Evolutionary conservation across 35 echinoderm and acorn worm species (phyloP).

Genomic region (Lytechinus pictus): DNA sequence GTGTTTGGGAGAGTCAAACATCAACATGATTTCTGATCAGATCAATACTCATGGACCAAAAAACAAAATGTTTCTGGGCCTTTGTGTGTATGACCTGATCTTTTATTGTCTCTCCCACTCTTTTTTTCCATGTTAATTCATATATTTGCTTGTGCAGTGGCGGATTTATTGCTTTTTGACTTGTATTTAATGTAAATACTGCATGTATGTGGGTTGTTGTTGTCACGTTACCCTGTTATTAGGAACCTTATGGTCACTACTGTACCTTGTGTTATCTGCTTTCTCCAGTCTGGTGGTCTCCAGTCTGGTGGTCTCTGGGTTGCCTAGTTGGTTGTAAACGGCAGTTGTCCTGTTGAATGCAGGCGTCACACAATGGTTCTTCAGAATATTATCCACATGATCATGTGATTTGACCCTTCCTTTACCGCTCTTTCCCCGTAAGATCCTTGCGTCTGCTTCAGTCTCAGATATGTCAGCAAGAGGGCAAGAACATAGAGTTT

Average conservation of each 20-base stretch:
- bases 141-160: slow-evolving; percentile 54
- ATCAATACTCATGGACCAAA: background rate
- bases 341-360: slow-evolving; percentile 31
- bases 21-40: slow-evolving; percentile 25
- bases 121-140: slow-evolving; percentile 36
- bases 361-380: slow-evolving; percentile 39
- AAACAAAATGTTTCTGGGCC: background rate
- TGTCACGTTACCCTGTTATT: slow-evolving; percentile 59
- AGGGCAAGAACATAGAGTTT: slow-evolving; percentile 55
- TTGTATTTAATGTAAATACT: slow-evolving; percentile 60
- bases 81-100: background rate
- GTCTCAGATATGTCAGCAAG: slow-evolving; percentile 54
- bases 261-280: slow-evolving; percentile 53
- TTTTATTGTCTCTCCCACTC: background rate
- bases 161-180: slow-evolving; percentile 52
- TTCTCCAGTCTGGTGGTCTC: slow-evolving; percentile 29
- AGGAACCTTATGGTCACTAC: slow-evolving; percentile 41
- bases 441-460: slow-evolving; percentile 41
- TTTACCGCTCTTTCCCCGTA: slow-evolving; percentile 31
- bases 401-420: slow-evolving; percentile 30
- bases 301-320: slow-evolving; percentile 35
- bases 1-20: slow-evolving; percentile 24
- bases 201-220: slow-evolving; percentile 45
- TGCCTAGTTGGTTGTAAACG: slow-evolving; percentile 26
- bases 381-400: slow-evolving; percentile 56